Base-by-base conservation (phyloP, 2,888 invertebrate genomes). In the Megamerina dolium region DNA sequence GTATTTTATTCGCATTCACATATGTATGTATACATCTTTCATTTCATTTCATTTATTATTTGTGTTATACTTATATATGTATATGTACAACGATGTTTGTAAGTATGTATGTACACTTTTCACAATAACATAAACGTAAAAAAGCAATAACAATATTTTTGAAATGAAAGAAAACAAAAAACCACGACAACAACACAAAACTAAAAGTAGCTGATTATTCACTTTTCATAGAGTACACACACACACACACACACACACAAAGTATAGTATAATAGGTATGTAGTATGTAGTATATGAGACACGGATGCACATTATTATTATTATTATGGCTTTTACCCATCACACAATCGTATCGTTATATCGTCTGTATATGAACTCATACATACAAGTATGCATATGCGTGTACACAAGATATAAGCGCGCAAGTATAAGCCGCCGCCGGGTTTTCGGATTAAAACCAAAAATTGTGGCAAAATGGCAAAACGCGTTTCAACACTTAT, bases 201-300 rank as follows among this genome's bases (percentile, higher is more conserved):
- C n/a, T n/a, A n/a, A n/a, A n/a, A n/a, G 43, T 41, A 37, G 45
- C 38, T 41, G 43, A 52, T 59, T 64, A 61, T 62, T 62, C 64
- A 64, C 64, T 63, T 64, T 64, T 61, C 56, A 58, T 55, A 59
- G 56, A 57, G 54, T 54, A 57, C 57, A 52, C 51, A 55, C 42
- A 48, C 49, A 44, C 42, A 41, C 47, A 51, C 49, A 42, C 18
- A 33, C 26, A 42, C 33, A 39, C 37, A 42, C 30, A 34, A n/a
- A n/a, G n/a, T n/a, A n/a, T n/a, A n/a, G n/a, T n/a, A n/a, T n/a
- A n/a, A n/a, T n/a, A n/a, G n/a, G n/a, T n/a, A n/a, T n/a, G n/a
- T n/a, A n/a, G n/a, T n/a, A n/a, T n/a, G n/a, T n/a, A n/a, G n/a
- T n/a, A n/a, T n/a, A n/a, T n/a, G n/a, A n/a, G n/a, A n/a, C n/a